phyloP scores from a whole-genome alignment of 1,140 invertebrate species.

The Camponotus vicinus region DNA sequence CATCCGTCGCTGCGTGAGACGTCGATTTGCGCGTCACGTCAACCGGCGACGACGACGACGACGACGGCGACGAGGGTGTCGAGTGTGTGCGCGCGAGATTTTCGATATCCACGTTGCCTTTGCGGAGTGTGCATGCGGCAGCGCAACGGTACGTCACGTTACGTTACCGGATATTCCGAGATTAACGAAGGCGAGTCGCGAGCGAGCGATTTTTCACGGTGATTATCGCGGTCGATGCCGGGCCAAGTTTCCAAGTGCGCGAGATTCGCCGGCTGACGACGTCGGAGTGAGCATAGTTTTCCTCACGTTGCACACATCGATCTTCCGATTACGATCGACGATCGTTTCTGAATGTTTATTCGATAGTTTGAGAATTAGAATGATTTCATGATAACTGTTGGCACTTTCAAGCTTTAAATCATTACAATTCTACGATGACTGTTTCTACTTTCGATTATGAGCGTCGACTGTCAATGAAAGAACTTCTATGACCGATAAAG shows the following conservation, averaged over 20 bases:
- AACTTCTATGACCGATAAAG: not conserved
- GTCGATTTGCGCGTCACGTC: too few species aligned
- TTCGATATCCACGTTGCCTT: not conserved
- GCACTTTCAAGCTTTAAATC: not conserved
- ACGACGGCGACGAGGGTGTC: too few species aligned
- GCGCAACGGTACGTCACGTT: slow-evolving; percentile 41
- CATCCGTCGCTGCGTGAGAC: too few species aligned
- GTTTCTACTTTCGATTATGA: slow-evolving; percentile 20
- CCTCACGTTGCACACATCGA: not conserved
- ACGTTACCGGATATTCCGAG: not conserved
- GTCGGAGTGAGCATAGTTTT: not conserved
- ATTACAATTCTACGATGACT: not conserved
- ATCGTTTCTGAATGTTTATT: not conserved
- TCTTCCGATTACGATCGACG: not conserved
- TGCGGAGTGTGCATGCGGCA: slow-evolving; percentile 33
- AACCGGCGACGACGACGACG: not conserved
- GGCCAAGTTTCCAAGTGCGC: not conserved
- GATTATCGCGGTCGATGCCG: not conserved
- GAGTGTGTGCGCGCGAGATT: slow-evolving; percentile 3
- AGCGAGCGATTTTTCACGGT: slow-evolving; percentile 6
- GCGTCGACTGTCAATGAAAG: slow-evolving; percentile 20
- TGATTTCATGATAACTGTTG: not conserved
- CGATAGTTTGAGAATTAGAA: not conserved
- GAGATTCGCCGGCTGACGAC: not conserved
- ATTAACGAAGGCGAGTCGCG: not conserved